These are phyloP conservation scores for Eudasyphora cyanicolor DNA, from an alignment of 2,888 invertebrate species.

Conservation along the genomic window DNA sequence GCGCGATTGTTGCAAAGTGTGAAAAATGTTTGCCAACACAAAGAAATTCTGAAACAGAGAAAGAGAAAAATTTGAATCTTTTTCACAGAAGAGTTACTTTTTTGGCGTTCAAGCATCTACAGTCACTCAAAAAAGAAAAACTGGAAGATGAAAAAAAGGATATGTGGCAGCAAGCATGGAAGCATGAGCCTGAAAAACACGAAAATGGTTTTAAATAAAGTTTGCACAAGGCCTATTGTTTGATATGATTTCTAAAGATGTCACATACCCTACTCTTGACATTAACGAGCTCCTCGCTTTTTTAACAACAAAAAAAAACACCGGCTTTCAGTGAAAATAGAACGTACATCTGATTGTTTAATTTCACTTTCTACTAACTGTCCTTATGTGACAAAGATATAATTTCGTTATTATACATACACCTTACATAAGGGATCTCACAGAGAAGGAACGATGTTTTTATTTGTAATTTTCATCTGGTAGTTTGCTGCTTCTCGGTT, in stretches of 20 bases:
- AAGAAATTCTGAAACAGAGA: neutral
- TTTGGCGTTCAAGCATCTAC: neutral
- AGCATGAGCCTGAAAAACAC: slow-evolving; percentile 35
- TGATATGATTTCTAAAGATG: neutral
- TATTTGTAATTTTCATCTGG: no score
- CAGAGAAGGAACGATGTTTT: no score
- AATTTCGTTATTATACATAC: no score
- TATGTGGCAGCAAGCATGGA: neutral
- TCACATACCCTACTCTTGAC: neutral
- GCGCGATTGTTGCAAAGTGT: slow-evolving; percentile 1
- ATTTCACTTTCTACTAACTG: no score
- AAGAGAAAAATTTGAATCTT: neutral
- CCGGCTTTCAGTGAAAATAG: no score
- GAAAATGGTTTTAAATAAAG: slow-evolving; percentile 45
- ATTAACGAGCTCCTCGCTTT: no score
- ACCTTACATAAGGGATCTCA: no score
- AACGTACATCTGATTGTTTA: no score
- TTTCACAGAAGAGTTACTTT: neutral
- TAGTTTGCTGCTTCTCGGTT: no score
- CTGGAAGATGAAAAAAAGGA: neutral
- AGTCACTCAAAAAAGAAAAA: neutral
- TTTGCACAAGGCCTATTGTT: slow-evolving; percentile 1
- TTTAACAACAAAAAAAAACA: no score
- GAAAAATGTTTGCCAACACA: slow-evolving; percentile 25
- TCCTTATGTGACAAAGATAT: no score